Percentiles rank a stretch among this genome's conserved stretches.
phyloP scores from a whole-genome alignment of 1,140 invertebrate genomes.

The Campodea augens region DNA sequence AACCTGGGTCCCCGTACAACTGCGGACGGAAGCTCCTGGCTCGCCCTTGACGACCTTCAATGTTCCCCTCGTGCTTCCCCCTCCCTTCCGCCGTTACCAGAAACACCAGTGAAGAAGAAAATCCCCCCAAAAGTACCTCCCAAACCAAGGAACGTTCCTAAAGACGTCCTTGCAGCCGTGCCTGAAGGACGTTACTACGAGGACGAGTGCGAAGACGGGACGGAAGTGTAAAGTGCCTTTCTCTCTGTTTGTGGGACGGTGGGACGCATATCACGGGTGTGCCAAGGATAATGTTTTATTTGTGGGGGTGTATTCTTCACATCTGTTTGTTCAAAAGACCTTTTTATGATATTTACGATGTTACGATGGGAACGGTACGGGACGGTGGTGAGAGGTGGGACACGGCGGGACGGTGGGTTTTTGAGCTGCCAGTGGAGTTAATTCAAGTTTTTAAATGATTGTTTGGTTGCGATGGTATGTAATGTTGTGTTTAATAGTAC shows the following conservation, averaged over 20 bases:
- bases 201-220: slow-evolving; percentile 68
- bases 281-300: too few species aligned
- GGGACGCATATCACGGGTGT: too few species aligned
- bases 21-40: slow-evolving; percentile 59
- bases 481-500: too few species aligned
- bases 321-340: too few species aligned
- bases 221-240: slow-evolving; percentile 43
- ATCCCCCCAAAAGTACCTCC: slow-evolving; percentile 44
- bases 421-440: too few species aligned
- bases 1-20: slow-evolving; percentile 62
- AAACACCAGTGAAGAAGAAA: slow-evolving; percentile 14
- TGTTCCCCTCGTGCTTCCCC: slow-evolving; percentile 29
- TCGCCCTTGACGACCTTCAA: slow-evolving; percentile 45
- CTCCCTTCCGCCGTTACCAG: slow-evolving; percentile 22
- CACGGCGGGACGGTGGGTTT: too few species aligned
- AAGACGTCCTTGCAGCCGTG: slow-evolving; percentile 20
- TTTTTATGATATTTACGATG: too few species aligned
- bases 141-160: slow-evolving; percentile 36
- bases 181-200: slow-evolving; percentile 34
- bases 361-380: too few species aligned
- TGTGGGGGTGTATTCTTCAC: too few species aligned
- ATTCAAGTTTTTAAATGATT: too few species aligned
- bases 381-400: too few species aligned
- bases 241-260: not conserved
- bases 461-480: too few species aligned